Percentiles rank a stretch among this genome's conserved stretches.
These are phyloP conservation scores for Aegotheles bennettii DNA, from an alignment of 2,113 vertebrate genomes.

Conservation along the genomic window DNA sequence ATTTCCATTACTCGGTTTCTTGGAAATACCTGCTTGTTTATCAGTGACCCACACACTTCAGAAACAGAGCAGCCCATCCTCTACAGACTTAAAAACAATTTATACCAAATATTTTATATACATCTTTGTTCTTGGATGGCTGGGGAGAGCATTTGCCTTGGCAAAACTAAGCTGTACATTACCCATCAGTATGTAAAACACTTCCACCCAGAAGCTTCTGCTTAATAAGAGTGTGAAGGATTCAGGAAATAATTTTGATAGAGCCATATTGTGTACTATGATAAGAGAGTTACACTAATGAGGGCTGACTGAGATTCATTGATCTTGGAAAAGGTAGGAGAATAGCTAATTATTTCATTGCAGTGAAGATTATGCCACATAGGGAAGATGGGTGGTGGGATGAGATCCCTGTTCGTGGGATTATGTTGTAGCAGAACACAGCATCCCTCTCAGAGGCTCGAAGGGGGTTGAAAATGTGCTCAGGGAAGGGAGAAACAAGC, in stretches of 20 bases:
- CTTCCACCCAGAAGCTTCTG: not conserved
- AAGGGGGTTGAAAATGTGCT: not conserved
- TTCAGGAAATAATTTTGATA: not conserved
- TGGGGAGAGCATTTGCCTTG: not conserved
- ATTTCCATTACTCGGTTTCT: not conserved
- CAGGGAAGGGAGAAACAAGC: not conserved
- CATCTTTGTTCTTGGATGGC: not conserved
- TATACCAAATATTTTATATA: not conserved
- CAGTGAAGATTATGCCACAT: not conserved
- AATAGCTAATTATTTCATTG: not conserved
- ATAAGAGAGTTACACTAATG: not conserved
- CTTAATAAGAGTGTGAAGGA: not conserved
- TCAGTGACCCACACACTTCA: fast-evolving
- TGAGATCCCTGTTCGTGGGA: not conserved
- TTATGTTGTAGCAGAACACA: fast-evolving
- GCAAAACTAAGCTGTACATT: not conserved
- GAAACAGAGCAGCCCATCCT: not conserved
- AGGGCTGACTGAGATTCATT: not conserved
- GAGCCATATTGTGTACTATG: not conserved
- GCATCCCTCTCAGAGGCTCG: not conserved
- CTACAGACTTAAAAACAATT: not conserved
- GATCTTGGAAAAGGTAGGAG: not conserved
- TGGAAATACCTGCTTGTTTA: not conserved
- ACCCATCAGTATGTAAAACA: not conserved
- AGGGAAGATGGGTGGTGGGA: not conserved